Evolutionary conservation across 2,797 vertebrate species (phyloP).

Genomic region (Lutjanus campechanus): DNA sequence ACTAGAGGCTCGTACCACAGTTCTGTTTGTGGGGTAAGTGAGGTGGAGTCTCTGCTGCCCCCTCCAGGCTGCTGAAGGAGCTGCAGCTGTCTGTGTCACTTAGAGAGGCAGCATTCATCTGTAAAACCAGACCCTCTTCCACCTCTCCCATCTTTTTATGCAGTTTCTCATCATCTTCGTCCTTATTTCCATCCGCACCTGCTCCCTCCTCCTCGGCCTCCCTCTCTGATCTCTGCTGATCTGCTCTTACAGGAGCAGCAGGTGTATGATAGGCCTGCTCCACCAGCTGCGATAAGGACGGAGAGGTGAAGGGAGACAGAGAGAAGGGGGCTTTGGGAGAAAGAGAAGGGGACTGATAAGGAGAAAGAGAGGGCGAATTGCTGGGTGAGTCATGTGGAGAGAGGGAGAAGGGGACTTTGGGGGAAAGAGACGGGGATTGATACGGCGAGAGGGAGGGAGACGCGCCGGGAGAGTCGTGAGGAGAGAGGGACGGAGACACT

Average conservation of each 20-base stretch:
- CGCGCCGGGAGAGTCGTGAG: constrained; percentile 46
- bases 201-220: constrained; percentile 24
- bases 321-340: constrained; percentile 57
- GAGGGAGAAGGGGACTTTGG: constrained; percentile 46
- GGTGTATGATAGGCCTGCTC: constrained; percentile 79
- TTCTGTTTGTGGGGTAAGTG: constrained; percentile 49
- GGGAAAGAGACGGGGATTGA: constrained; percentile 67
- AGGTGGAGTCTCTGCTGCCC: constrained; percentile 66
- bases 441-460: constrained; percentile 66
- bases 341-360: constrained; percentile 56
- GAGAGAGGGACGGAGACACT: constrained; percentile 26
- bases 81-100: constrained; percentile 84
- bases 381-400: constrained; percentile 49
- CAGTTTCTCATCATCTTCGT: constrained; percentile 23
- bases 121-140: constrained; percentile 69
- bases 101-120: constrained; percentile 74
- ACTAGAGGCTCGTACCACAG: constrained; percentile 1
- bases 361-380: constrained; percentile 47
- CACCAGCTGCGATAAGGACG: constrained; percentile 61
- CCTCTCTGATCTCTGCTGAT: constrained; percentile 10
- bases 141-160: constrained; percentile 26
- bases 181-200: not conserved
- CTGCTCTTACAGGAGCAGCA: constrained; percentile 31
- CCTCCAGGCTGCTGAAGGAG: constrained; percentile 85
- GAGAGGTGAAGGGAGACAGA: constrained; percentile 65